phyloP scores from a whole-genome alignment of 2,797 vertebrate species.

The Amphiprion clarkii region DNA sequence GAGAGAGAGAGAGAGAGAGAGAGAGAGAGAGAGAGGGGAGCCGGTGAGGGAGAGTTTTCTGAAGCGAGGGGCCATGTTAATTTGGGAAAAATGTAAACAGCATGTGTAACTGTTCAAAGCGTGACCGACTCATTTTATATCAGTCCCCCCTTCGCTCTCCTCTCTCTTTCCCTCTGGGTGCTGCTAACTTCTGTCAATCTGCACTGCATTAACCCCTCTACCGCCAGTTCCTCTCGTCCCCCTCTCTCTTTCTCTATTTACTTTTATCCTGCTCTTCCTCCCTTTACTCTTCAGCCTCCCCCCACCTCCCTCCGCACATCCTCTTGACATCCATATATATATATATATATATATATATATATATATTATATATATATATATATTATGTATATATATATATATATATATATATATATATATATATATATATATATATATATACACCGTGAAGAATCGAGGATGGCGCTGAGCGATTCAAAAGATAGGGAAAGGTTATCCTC shows the following conservation, averaged over 20 bases:
- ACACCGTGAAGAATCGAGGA: constrained; percentile 43
- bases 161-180: constrained; percentile 82
- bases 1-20: constrained; percentile 29
- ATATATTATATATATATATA: constrained; percentile 17
- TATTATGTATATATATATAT: constrained; percentile 16
- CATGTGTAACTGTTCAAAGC: constrained; percentile 92
- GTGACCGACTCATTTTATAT: constrained; percentile 91
- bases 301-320: constrained; percentile 47
- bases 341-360: constrained; percentile 33
- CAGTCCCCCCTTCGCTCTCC: constrained; percentile 79
- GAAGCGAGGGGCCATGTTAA: constrained; percentile 89
- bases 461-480: constrained; percentile 52
- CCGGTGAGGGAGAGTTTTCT: constrained; percentile 74
- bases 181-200: constrained; percentile 85
- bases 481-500: constrained; percentile 68
- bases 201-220: constrained; percentile 82
- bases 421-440: constrained; percentile 33
- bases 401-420: constrained; percentile 24
- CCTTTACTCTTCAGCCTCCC: constrained; percentile 21
- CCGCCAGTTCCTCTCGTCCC: constrained; percentile 62
- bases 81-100: constrained; percentile 93
- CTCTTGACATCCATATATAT: constrained; percentile 55
- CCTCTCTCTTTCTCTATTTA: constrained; percentile 60
- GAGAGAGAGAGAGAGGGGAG: constrained; percentile 45
- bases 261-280: constrained; percentile 72